Evolutionary conservation across 2,888 invertebrate species (phyloP), one percentile per base, ranked within the genome.

Genomic region (Neoascia interrupta): DNA sequence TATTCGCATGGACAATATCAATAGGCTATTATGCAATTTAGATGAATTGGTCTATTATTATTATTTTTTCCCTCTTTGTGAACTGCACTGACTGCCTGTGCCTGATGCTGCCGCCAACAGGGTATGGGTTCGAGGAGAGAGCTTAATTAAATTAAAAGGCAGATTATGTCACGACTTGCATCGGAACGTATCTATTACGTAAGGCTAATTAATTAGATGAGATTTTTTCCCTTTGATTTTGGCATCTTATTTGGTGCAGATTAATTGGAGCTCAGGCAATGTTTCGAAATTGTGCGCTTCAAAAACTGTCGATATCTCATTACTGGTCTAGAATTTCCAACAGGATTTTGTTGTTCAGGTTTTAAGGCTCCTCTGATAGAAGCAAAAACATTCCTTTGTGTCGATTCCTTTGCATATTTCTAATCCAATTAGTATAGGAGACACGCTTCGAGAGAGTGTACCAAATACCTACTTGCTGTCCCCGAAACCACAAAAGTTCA

Each of bases 21-120:
- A 82, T 80, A 81, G 72, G 69, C 76, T 70, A 82, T 82, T 82
- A 82, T 82, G 82, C 82, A 82, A 83, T 82, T 82, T 69, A 75
- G 81, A 73, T 81, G 81, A 81, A 73, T 81, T 81, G 72, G 79
- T 58, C 80, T 80, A 74, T 80, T 74, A 80, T 80, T 79, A 79
- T 56, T 70, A 49, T 73, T 60, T 76, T 60, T 74, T 58, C 41
- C 16, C 79, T 82, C 69, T 81, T 72, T 75, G 64, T 66, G 34
- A 53, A 8, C n/a, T n/a, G n/a, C n/a, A n/a, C n/a, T n/a, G n/a
- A n/a, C n/a, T n/a, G n/a, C n/a, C n/a, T n/a, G n/a, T n/a, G n/a
- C n/a, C n/a, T 56, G 53, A 66, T 49, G 47, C 54, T 70, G 54
- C 54, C 61, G 37, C 18, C 23, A 10, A 31, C 43, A 8, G 15